phyloP scores from a whole-genome alignment of 2,113 vertebrate genomes.

The Heteronetta atricapilla region DNA sequence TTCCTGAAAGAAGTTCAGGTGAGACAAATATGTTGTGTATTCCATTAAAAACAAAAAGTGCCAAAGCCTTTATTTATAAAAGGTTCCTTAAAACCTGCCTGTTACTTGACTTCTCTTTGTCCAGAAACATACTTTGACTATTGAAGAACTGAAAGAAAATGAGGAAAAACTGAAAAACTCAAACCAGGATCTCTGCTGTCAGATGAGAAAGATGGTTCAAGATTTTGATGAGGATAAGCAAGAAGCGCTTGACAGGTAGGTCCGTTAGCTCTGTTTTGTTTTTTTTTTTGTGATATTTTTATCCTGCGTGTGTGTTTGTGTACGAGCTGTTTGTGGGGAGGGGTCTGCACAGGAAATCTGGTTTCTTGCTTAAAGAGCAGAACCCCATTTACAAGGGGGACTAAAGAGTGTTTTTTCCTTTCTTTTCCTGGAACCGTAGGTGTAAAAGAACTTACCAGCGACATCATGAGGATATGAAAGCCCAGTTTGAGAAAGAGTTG shows the following conservation, averaged over 20 bases:
- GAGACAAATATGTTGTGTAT: neutral
- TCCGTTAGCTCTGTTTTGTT: neutral
- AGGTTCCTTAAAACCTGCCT: neutral
- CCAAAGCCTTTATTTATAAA: neutral
- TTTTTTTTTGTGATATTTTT: neutral
- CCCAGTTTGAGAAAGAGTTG: slow-evolving; percentile 81
- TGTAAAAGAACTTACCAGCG: slow-evolving; percentile 89
- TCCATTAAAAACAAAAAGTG: neutral
- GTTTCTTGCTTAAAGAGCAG: neutral
- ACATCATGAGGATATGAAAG: slow-evolving; percentile 90
- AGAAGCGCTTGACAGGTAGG: slow-evolving; percentile 86
- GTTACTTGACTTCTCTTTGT: neutral
- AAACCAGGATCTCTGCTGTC: slow-evolving; percentile 91
- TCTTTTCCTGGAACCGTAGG: slow-evolving; percentile 63
- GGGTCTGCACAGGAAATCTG: neutral
- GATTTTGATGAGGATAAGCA: slow-evolving; percentile 95
- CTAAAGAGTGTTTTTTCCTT: neutral
- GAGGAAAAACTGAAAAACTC: slow-evolving; percentile 85
- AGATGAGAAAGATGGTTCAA: slow-evolving; percentile 95
- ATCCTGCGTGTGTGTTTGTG: neutral
- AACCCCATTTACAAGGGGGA: neutral
- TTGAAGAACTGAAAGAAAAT: slow-evolving; percentile 83
- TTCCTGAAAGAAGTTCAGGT: slow-evolving; percentile 87
- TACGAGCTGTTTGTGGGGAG: neutral
- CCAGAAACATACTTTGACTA: slow-evolving; percentile 75